phyloP scores from a whole-genome alignment of 2,113 vertebrate genomes.

The Morphnarchus princeps region DNA sequence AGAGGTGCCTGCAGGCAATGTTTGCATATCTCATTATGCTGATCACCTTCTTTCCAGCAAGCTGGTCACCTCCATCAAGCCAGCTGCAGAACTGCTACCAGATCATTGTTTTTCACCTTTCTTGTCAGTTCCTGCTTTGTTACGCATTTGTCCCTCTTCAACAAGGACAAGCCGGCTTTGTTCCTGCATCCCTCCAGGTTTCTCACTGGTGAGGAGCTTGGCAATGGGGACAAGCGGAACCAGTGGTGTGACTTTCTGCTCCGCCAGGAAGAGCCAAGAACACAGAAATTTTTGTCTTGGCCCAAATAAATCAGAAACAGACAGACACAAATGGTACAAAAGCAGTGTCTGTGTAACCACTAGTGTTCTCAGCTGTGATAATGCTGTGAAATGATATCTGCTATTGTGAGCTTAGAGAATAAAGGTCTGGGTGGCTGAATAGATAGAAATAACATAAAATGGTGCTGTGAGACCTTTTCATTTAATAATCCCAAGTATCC shows the following conservation, averaged over 20 bases:
- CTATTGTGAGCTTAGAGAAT: background rate
- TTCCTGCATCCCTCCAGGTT: background rate
- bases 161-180: background rate
- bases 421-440: conserved; percentile 2
- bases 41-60: background rate
- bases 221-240: rapidly evolving
- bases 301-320: background rate
- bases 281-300: background rate
- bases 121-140: background rate
- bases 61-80: background rate
- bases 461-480: background rate
- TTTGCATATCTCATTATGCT: background rate
- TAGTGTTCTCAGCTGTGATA: background rate
- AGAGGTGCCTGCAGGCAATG: background rate
- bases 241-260: background rate
- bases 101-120: background rate
- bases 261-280: background rate
- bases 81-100: background rate
- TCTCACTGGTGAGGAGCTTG: background rate
- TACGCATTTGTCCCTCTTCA: background rate
- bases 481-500: background rate
- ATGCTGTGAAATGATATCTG: background rate
- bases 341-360: background rate
- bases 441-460: conserved; percentile 20
- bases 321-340: background rate